Percentiles rank a stretch among this genome's conserved stretches.
These are phyloP conservation scores for Sympetrum striolatum DNA, from an alignment of 2,888 invertebrate species.

Conservation along the genomic window DNA sequence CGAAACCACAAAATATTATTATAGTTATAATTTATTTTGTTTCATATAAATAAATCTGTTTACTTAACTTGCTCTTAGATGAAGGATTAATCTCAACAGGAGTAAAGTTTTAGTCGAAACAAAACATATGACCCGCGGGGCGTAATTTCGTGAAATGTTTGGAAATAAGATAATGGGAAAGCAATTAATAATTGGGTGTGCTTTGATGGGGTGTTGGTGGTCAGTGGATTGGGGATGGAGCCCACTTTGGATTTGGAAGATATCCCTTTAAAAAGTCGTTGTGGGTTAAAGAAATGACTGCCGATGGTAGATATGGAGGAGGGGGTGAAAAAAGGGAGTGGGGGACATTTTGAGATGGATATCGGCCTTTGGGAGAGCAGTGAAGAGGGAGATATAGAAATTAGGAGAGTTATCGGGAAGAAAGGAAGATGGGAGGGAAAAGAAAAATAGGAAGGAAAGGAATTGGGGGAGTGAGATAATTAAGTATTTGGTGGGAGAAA, in stretches of 20 bases:
- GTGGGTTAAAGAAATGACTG: background rate
- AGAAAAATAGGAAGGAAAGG: background rate
- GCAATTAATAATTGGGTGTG: background rate
- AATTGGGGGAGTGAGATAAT: background rate
- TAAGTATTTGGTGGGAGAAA: background rate
- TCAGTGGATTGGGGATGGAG: background rate
- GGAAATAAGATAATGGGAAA: background rate
- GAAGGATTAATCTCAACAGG: too few species aligned
- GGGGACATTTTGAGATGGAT: background rate
- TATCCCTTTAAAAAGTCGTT: background rate
- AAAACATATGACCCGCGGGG: too few species aligned
- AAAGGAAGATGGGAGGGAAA: background rate
- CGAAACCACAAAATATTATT: too few species aligned
- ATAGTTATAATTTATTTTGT: too few species aligned
- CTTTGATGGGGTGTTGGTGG: background rate
- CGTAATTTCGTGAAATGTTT: too few species aligned
- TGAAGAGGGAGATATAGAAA: background rate
- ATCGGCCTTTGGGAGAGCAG: background rate
- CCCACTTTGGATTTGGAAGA: background rate
- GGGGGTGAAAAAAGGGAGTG: background rate
- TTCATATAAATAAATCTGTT: too few species aligned
- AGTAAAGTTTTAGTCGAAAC: too few species aligned
- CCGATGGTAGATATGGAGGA: background rate
- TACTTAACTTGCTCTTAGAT: too few species aligned
- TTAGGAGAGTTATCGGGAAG: background rate